Conservation (phyloP, 2,797 vertebrate species). For the Chaunax sp. region DNA sequence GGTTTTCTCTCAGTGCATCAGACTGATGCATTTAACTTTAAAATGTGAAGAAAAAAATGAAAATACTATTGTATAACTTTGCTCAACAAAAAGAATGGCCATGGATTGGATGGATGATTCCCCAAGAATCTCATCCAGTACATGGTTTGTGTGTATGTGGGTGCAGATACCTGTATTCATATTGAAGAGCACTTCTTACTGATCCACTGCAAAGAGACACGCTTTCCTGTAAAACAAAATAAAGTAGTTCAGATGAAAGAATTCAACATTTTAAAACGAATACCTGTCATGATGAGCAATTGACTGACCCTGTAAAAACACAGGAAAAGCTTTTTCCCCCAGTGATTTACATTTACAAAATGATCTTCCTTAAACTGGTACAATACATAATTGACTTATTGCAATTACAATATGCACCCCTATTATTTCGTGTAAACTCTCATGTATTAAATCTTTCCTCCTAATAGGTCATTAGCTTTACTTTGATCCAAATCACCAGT, state of each 20-base stretch:
- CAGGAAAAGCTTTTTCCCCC: not conserved
- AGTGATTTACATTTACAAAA: not conserved
- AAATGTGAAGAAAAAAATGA: no score
- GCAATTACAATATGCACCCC: no score
- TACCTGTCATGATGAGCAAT: no score
- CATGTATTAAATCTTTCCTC: slow-evolving; percentile 8
- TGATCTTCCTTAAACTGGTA: not conserved
- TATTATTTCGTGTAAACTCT: not conserved
- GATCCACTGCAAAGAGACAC: slow-evolving; percentile 84
- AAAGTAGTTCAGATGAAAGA: slow-evolving; percentile 1
- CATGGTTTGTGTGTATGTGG: not conserved
- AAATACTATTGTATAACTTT: no score
- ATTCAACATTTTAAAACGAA: no score
- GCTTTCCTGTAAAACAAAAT: slow-evolving; percentile 81
- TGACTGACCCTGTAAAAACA: not conserved
- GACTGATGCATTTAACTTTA: no score
- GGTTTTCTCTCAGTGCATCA: no score
- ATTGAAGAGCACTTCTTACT: slow-evolving; percentile 84
- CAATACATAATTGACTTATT: no score
- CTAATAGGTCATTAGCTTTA: not conserved
- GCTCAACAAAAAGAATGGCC: no score
- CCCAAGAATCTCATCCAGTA: no score
- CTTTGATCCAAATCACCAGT: slow-evolving; percentile 23
- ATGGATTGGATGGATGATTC: no score
- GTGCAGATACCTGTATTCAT: slow-evolving; percentile 93